Conservation (phyloP, 1,140 invertebrate genomes). For the Tribolium castaneum region DNA sequence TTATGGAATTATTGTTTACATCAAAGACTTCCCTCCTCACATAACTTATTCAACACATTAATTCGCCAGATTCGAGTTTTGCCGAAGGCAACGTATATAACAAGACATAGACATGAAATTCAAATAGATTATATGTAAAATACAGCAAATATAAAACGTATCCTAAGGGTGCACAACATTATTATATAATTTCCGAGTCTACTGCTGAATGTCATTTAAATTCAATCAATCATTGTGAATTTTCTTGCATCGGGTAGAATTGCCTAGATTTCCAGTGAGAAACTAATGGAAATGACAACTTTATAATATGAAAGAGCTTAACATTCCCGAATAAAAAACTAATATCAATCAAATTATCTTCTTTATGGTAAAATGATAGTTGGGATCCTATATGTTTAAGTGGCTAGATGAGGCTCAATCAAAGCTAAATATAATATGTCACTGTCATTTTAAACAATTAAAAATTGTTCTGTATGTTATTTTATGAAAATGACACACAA, state of each 20-base stretch:
- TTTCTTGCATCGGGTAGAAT: background rate
- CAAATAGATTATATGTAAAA: constrained; percentile 34
- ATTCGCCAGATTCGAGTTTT: constrained; percentile 32
- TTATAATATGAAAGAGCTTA: background rate
- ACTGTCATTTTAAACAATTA: constrained; percentile 32
- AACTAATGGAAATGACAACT: too few species aligned
- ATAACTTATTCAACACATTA: constrained; percentile 39
- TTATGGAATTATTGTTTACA: constrained; percentile 36
- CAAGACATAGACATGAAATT: constrained; percentile 34
- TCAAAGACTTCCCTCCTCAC: constrained; percentile 19
- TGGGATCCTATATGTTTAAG: background rate
- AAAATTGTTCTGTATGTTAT: constrained; percentile 34
- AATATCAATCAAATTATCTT: constrained; percentile 1
- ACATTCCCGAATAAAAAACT: background rate
- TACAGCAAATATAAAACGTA: constrained; percentile 29
- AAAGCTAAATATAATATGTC: constrained; percentile 20
- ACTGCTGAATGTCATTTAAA: background rate
- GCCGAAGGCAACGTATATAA: constrained; percentile 30
- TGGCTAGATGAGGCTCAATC: background rate
- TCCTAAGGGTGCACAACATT: constrained; percentile 2
- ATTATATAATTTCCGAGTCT: constrained; percentile 7
- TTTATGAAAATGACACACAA: constrained; percentile 1
- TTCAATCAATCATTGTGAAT: background rate
- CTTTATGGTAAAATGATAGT: background rate
- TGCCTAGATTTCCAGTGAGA: background rate